Conservation (phyloP, 2,797 vertebrate species). For the Iguana delicatissima region DNA sequence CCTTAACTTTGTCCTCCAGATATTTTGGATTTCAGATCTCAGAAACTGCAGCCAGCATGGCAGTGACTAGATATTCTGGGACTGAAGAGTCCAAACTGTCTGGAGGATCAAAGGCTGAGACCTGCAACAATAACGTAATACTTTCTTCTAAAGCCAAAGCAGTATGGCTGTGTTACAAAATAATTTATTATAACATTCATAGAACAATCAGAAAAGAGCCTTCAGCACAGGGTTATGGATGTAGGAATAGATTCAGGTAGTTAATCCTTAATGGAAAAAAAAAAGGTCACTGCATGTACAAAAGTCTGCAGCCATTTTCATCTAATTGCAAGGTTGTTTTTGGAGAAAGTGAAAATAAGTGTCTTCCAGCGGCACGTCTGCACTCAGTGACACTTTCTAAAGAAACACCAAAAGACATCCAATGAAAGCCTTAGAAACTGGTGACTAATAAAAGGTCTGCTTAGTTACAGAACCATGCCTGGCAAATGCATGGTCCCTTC, state of each 20-base stretch:
- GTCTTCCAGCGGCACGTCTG: not conserved
- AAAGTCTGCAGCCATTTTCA: not conserved
- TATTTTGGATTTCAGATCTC: not conserved
- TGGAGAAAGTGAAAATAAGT: too few relatives aligned
- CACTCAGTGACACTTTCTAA: not conserved
- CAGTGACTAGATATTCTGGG: not conserved
- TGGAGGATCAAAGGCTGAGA: not conserved
- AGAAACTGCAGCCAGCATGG: not conserved
- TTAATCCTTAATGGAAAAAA: not conserved
- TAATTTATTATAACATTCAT: not conserved
- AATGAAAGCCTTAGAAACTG: conserved; percentile 50
- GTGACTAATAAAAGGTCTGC: conserved; percentile 42
- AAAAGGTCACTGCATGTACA: not conserved
- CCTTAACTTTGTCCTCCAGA: not conserved
- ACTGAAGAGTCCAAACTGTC: too few relatives aligned
- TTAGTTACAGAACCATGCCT: conserved; percentile 50
- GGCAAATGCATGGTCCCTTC: conserved; percentile 65
- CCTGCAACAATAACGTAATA: too few relatives aligned
- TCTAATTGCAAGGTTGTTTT: not conserved
- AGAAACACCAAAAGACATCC: conserved; percentile 43
- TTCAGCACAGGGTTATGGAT: not conserved
- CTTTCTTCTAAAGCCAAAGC: not conserved
- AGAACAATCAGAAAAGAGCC: not conserved
- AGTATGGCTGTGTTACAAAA: not conserved
- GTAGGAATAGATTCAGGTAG: not conserved